Evolutionary conservation across 2,797 vertebrate genomes (phyloP).

Genomic region (Epinephelus awoara): DNA sequence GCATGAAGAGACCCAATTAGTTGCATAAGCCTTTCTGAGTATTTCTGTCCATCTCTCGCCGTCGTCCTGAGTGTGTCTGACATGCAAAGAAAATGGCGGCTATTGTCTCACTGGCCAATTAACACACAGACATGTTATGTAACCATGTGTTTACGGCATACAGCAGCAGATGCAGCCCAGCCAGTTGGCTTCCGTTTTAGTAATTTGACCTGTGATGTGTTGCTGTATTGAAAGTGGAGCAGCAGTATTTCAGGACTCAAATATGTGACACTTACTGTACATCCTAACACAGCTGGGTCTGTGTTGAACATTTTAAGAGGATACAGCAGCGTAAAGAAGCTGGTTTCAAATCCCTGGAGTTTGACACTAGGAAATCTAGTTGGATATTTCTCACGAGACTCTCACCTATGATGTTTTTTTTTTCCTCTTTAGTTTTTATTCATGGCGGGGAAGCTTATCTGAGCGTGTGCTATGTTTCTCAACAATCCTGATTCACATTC

Average conservation of each 20-base stretch:
- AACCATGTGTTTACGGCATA: constrained; percentile 3
- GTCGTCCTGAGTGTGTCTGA: constrained; percentile 1
- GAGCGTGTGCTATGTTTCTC: constrained; percentile 50
- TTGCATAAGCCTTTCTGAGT: constrained; percentile 42
- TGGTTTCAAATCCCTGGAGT: constrained; percentile 46
- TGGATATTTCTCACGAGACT: constrained; percentile 41
- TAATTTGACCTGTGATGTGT: background rate
- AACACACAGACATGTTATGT: constrained; percentile 34
- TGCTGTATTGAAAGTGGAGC: background rate
- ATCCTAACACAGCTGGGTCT: constrained; percentile 2
- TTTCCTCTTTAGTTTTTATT: constrained; percentile 27
- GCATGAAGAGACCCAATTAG: constrained; percentile 17
- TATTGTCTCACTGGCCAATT: constrained; percentile 40
- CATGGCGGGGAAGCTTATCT: constrained; percentile 43
- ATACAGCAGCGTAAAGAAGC: background rate
- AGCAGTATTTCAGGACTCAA: constrained; percentile 23
- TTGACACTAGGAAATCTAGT: constrained; percentile 19
- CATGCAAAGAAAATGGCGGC: constrained; percentile 23
- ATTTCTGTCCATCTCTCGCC: constrained; percentile 7
- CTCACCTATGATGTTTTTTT: background rate
- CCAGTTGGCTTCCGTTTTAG: background rate
- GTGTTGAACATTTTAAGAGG: constrained; percentile 27
- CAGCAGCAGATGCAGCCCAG: background rate
- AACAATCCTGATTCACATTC: constrained; percentile 63
- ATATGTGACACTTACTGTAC: background rate